Base-by-base conservation (phyloP, 2,797 vertebrate genomes). In the Amblyopsis hoosieri region DNA sequence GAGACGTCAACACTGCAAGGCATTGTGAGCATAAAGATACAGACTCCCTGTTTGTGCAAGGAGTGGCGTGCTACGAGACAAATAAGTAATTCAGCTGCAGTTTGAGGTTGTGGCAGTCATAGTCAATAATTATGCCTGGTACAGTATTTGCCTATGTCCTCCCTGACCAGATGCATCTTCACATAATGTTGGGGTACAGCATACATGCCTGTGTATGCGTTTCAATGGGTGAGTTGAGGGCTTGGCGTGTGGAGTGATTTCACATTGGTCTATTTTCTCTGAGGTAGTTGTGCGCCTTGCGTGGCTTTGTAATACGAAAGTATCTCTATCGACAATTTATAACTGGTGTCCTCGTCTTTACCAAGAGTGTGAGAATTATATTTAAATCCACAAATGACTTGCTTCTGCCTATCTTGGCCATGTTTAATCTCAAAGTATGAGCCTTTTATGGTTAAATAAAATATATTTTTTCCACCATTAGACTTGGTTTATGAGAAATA, bases 41-140 rank as follows among this genome's bases (percentile, higher is more conserved):
- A 75, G 69, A 83, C 69, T 69, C 59, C 46, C 56, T 82, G 82
- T 84, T 74, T 62, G 67, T 55, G 79, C 58, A 85, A 66, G 71
- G 67, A 78, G 74, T 58, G 73, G 57, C 79, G 58, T 66, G n/a
- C 69, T 46, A 67, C 50, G 66, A 75, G 82, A 81, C 80, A 83
- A 85, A 81, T 71, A 68, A 69, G 55, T 69, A 70, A 78, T 84
- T 84, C 72, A 82, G 62, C 61, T 62, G 59, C 33, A 66, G 65
- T 57, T 31, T 52, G 50, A 33, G 19, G 55, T 58, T n/a, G 14
- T 29, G 33, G 19, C 48, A 50, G 48, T 31, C 15, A 12, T 7
- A 48, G 50, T 45, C 17, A 33, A 37, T 47, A 19, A 37, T 45
- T 12, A 4, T 48, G 17, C 46, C 46, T 50, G 46, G 7, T 23